These are phyloP conservation scores for Diprion similis DNA, from an alignment of 1,140 invertebrate species.

Conservation along the genomic window DNA sequence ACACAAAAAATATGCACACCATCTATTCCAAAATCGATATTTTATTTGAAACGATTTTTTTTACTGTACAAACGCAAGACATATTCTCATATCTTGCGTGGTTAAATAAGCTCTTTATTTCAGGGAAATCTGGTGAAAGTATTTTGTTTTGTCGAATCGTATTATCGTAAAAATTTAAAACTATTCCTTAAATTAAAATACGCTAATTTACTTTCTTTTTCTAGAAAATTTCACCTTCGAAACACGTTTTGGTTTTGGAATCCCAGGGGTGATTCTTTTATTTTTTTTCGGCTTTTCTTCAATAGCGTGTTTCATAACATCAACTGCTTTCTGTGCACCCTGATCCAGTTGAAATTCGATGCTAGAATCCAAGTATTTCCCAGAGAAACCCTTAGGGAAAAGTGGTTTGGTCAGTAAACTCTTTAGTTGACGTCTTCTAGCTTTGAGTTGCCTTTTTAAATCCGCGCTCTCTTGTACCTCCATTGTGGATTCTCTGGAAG, in stretches of 20 bases:
- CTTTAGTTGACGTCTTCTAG: conserved; percentile 66
- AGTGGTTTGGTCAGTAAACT: conserved; percentile 68
- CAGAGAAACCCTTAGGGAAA: conserved; percentile 73
- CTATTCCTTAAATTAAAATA: too few species aligned
- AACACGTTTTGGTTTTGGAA: neutral
- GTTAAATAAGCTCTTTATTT: too few species aligned
- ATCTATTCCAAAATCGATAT: too few species aligned
- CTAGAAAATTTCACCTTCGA: neutral
- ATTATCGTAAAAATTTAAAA: too few species aligned
- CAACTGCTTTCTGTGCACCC: conserved; percentile 58
- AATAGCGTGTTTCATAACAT: conserved; percentile 65
- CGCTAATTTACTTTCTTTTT: neutral
- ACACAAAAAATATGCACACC: too few species aligned
- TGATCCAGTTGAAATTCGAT: conserved; percentile 33
- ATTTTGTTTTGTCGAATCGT: too few species aligned
- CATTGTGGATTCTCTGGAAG: conserved; percentile 46
- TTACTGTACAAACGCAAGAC: too few species aligned
- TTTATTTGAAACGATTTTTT: too few species aligned
- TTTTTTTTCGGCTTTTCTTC: conserved; percentile 41
- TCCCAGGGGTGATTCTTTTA: conserved; percentile 30
- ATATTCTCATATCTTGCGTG: too few species aligned
- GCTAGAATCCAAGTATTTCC: conserved; percentile 69
- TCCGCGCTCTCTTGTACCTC: conserved; percentile 52
- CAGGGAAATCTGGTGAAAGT: too few species aligned
- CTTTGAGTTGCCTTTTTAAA: conserved; percentile 57